phyloP scores from a whole-genome alignment of 2,888 invertebrate genomes.

The Rosalia funebris region DNA sequence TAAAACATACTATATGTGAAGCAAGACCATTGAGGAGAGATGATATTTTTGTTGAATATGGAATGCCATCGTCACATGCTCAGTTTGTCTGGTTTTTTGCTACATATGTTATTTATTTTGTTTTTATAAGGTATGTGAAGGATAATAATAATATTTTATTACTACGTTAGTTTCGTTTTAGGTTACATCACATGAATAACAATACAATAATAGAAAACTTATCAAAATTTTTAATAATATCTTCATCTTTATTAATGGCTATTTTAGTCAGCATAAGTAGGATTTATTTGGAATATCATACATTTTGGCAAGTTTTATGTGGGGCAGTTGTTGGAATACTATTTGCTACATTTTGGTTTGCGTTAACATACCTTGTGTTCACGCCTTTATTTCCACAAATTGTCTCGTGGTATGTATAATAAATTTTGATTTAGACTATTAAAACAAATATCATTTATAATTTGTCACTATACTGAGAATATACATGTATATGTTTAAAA shows the following conservation, averaged over 20 bases:
- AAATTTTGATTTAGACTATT: no score
- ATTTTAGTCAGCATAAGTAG: constrained; percentile 75
- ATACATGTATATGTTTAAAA: no score
- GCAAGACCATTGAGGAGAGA: constrained; percentile 78
- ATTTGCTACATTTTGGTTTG: constrained; percentile 85
- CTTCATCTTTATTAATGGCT: constrained; percentile 70
- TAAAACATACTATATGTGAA: constrained; percentile 86
- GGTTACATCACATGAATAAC: constrained; percentile 85
- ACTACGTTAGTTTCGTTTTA: constrained; percentile 53
- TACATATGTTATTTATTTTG: constrained; percentile 84
- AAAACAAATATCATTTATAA: no score
- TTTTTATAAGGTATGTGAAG: constrained; percentile 80
- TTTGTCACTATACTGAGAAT: no score
- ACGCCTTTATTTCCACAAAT: constrained; percentile 88
- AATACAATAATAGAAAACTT: constrained; percentile 80
- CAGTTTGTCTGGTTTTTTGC: constrained; percentile 94
- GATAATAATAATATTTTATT: no score
- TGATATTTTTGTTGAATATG: constrained; percentile 79
- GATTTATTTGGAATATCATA: constrained; percentile 89
- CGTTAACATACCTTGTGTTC: constrained; percentile 79
- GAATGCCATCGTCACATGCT: constrained; percentile 92
- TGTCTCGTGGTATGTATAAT: constrained; percentile 83
- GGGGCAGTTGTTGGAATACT: constrained; percentile 79
- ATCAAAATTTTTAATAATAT: constrained; percentile 75
- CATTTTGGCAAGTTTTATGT: constrained; percentile 81